phyloP scores from a whole-genome alignment of 2,113 vertebrate genomes.

The Nycticorax nycticorax region DNA sequence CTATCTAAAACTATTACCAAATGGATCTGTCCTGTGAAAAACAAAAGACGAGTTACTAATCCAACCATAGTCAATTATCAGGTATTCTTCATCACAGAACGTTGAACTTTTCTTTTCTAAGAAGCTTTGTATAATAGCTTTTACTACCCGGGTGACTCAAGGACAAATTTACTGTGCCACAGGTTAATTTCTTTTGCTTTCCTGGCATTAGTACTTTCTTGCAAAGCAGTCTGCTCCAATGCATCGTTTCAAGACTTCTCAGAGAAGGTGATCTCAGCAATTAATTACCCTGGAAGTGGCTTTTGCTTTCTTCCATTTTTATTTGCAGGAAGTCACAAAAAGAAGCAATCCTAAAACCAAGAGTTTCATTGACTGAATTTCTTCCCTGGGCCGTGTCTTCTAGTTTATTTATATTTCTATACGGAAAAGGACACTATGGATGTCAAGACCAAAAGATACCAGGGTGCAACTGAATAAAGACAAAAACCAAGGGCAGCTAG shows the following conservation, averaged over 20 bases:
- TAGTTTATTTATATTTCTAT: not conserved
- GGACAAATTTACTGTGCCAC: not conserved
- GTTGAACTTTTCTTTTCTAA: slow-evolving; percentile 57
- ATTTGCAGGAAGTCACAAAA: not conserved
- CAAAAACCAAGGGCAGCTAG: not conserved
- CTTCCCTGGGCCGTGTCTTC: not conserved
- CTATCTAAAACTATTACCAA: not conserved
- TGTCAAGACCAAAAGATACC: not conserved
- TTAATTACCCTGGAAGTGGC: not conserved
- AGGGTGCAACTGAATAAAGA: not conserved
- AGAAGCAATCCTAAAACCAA: not conserved
- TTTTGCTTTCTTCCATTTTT: not conserved
- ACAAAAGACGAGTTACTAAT: slow-evolving; percentile 23
- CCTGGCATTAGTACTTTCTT: not conserved
- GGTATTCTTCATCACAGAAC: slow-evolving; percentile 18
- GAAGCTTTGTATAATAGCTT: slow-evolving; percentile 54
- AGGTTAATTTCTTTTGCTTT: not conserved
- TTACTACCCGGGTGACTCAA: slow-evolving; percentile 28
- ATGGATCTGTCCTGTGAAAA: not conserved
- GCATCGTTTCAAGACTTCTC: not conserved
- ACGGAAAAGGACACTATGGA: not conserved
- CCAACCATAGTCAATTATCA: slow-evolving; percentile 38
- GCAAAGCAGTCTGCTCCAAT: not conserved
- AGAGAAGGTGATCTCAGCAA: not conserved
- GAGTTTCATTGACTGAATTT: not conserved